Conservation (phyloP, 2,797 vertebrate genomes). For the Sus cebifrons region DNA sequence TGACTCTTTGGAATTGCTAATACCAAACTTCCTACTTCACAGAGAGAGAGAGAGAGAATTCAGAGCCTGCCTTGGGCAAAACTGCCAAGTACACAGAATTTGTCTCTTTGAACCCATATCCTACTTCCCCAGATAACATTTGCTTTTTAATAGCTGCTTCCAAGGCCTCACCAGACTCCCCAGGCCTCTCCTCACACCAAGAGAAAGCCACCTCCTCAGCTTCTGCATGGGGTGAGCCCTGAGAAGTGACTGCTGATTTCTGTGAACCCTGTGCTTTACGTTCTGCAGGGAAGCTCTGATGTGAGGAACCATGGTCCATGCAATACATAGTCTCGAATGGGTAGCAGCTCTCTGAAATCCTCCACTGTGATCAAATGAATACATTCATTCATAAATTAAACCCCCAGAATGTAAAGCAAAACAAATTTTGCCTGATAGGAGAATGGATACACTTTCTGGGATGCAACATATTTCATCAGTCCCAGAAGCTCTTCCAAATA, state of each 20-base stretch:
- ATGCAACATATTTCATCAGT: slow-evolving; percentile 45
- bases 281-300: not conserved
- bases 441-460: slow-evolving; percentile 52
- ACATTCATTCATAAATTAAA: slow-evolving; percentile 44
- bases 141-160: slow-evolving; percentile 56
- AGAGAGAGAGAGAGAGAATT: slow-evolving; percentile 42
- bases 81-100: slow-evolving; percentile 32
- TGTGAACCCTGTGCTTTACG: not conserved
- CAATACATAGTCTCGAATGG: slow-evolving; percentile 1
- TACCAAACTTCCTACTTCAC: slow-evolving; percentile 33
- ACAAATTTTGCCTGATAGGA: slow-evolving; percentile 41
- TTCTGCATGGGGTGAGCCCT: not conserved
- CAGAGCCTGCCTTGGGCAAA: slow-evolving; percentile 20
- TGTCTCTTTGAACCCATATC: slow-evolving; percentile 21
- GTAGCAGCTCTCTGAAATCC: slow-evolving; percentile 67
- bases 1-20: slow-evolving; percentile 62
- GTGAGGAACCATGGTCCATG: slow-evolving; percentile 47
- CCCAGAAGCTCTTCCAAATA: slow-evolving; percentile 44
- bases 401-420: slow-evolving; percentile 68
- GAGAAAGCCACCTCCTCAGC: not conserved
- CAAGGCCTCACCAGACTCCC: not conserved
- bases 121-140: slow-evolving; percentile 33
- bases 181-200: not conserved
- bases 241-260: slow-evolving; percentile 6
- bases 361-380: slow-evolving; percentile 23